Evolutionary conservation across 2,888 invertebrate species (phyloP).

Genomic region (Toxonevra muliebris): DNA sequence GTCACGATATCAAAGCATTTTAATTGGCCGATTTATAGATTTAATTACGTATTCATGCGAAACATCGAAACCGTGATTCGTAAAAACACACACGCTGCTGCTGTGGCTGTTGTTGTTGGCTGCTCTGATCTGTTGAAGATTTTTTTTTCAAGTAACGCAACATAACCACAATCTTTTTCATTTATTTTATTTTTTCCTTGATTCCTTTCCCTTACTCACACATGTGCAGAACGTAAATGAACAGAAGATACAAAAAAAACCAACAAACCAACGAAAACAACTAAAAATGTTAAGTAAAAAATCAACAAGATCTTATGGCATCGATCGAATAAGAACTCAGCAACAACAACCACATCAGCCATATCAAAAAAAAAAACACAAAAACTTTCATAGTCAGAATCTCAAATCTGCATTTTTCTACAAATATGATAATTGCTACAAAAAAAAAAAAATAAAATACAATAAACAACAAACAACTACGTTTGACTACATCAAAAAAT

Average conservation of each 20-base stretch:
- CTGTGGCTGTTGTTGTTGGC: constrained; percentile 26
- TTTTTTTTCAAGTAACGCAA: constrained; percentile 49
- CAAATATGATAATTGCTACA: constrained; percentile 34
- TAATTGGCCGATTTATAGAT: constrained; percentile 67
- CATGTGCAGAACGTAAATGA: background rate
- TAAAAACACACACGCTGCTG: constrained; percentile 63
- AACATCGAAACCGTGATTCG: constrained; percentile 67
- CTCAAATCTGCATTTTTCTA: constrained; percentile 17
- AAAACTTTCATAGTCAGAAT: background rate
- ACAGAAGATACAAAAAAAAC: constrained; percentile 11
- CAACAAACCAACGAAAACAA: constrained; percentile 9
- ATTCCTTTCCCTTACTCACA: background rate
- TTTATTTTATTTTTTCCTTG: background rate
- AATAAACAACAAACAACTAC: too few relatives aligned
- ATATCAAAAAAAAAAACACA: constrained; percentile 10
- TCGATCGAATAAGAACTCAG: constrained; percentile 32
- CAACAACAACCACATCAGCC: constrained; percentile 29
- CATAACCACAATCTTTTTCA: constrained; percentile 24
- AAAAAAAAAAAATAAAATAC: background rate
- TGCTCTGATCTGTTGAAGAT: constrained; percentile 41
- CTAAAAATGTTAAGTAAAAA: constrained; percentile 29
- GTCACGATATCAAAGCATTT: constrained; percentile 66
- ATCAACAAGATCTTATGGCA: constrained; percentile 42
- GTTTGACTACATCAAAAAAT: too few relatives aligned
- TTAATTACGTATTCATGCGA: constrained; percentile 67